A percentile compares a stretch with the other conserved stretches of the same genome.
phyloP scores from a whole-genome alignment of 2,888 invertebrate species.

The Conistra vaccinii region DNA sequence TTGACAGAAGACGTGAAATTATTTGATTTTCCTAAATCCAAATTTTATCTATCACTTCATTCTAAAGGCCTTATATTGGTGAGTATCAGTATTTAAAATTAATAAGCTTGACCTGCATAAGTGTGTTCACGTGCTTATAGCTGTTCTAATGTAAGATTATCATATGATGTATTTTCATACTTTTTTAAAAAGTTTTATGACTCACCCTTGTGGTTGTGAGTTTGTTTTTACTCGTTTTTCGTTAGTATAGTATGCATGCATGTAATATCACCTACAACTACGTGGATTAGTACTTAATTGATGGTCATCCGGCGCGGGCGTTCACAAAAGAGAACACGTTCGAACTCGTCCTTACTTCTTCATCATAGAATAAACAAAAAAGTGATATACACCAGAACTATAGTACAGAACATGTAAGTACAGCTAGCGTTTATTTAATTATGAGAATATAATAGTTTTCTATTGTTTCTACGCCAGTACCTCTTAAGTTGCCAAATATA shows the following conservation, averaged over 20 bases:
- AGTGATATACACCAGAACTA: background rate
- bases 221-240: constrained; percentile 30
- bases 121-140: constrained; percentile 4
- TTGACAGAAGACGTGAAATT: constrained; percentile 14
- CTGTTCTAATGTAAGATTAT: constrained; percentile 4
- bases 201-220: constrained; percentile 21
- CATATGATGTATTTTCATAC: background rate
- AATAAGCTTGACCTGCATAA: constrained; percentile 6
- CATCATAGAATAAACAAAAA: background rate
- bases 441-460: background rate
- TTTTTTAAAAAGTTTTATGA: constrained; percentile 19
- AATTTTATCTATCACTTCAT: background rate
- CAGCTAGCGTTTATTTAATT: background rate
- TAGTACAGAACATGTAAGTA: constrained; percentile 32
- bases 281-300: constrained; percentile 10
- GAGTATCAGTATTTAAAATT: constrained; percentile 4
- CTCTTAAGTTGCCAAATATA: background rate
- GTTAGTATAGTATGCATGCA: constrained; percentile 35
- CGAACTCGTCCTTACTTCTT: background rate
- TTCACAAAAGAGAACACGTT: constrained; percentile 13
- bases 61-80: background rate
- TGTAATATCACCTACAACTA: constrained; percentile 20
- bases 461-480: background rate
- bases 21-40: background rate
- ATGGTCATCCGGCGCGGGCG: constrained; percentile 2